Conservation (phyloP, 2,113 vertebrate genomes). For the Ceratotherium simum region DNA sequence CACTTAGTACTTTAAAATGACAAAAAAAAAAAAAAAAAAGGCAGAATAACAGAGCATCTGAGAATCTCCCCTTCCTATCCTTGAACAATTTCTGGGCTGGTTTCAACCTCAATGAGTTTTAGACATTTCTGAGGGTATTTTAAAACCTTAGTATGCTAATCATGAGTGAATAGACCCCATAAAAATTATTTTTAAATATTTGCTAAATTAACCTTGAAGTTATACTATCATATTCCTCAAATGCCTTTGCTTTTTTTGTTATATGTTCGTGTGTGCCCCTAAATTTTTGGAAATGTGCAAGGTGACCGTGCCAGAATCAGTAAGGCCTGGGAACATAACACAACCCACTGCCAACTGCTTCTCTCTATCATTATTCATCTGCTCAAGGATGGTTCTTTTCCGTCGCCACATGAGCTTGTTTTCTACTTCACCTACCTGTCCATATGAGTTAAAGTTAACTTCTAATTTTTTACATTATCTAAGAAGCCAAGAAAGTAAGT, state of each 20-base stretch:
- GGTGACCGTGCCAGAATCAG: neutral
- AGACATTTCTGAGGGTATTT: neutral
- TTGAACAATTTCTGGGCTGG: neutral
- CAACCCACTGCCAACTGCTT: neutral
- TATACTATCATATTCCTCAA: neutral
- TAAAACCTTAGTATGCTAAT: neutral
- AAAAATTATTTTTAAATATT: neutral
- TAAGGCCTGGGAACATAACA: neutral
- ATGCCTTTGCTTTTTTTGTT: neutral
- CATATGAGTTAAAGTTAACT: conserved; percentile 20
- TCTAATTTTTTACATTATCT: neutral
- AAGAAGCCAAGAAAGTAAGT: conserved; percentile 41
- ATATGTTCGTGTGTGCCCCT: neutral
- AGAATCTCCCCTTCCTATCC: neutral
- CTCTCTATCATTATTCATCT: neutral
- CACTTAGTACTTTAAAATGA: neutral
- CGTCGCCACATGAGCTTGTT: neutral
- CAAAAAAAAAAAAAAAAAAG: neutral
- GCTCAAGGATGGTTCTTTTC: neutral
- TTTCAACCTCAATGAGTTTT: neutral
- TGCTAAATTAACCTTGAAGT: neutral
- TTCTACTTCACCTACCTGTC: conserved; percentile 59
- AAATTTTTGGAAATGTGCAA: neutral
- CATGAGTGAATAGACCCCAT: neutral
- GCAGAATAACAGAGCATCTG: neutral